Conservation (phyloP, 2,797 vertebrate genomes). For the Clarias platycephalus region DNA sequence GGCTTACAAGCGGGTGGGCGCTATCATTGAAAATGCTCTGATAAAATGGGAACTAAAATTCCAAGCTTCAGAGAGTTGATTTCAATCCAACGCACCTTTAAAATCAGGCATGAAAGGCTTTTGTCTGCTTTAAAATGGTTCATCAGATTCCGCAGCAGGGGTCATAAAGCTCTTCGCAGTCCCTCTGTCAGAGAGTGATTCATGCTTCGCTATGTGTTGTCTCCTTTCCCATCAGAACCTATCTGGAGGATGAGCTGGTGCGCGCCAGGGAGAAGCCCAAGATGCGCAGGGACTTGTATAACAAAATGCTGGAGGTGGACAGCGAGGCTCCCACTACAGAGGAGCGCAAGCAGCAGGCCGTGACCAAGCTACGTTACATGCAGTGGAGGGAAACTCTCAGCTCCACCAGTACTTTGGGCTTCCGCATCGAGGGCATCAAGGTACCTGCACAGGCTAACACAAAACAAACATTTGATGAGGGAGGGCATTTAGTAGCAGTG, state of each 20-base stretch:
- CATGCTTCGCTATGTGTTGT: neutral
- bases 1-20: too few relatives aligned
- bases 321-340: conserved; percentile 83
- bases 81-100: neutral
- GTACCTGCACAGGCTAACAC: conserved; percentile 64
- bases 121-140: conserved; percentile 15
- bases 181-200: conserved; percentile 13
- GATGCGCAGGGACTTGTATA: conserved; percentile 92
- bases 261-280: conserved; percentile 92
- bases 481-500: conserved; percentile 2
- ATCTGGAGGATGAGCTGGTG: conserved; percentile 93
- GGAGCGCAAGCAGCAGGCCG: conserved; percentile 83
- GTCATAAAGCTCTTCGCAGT: neutral
- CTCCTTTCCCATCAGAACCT: conserved; percentile 78
- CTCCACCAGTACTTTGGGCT: conserved; percentile 93
- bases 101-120: neutral
- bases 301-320: conserved; percentile 97
- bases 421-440: conserved; percentile 97
- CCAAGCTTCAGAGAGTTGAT: neutral
- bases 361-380: conserved; percentile 98
- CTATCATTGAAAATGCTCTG: neutral
- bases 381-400: conserved; percentile 98
- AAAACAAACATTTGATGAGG: conserved; percentile 24
- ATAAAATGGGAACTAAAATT: conserved; percentile 1
- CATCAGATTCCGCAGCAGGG: conserved; percentile 12